Conservation (phyloP, 1,140 invertebrate species). For the Cataglyphis hispanica region DNA sequence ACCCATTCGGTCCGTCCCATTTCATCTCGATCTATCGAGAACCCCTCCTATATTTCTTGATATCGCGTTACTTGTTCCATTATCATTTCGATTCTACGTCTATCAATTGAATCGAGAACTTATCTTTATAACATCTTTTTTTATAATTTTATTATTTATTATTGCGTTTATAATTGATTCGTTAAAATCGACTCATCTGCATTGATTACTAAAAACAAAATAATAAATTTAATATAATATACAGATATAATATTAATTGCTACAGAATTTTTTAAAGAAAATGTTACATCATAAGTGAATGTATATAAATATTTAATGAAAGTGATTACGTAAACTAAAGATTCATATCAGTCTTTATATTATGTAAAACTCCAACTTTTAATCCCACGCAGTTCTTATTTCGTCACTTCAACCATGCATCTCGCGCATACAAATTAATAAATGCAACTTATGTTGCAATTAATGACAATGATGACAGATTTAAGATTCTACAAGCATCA, state of each 20-base stretch:
- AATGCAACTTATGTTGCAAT: slow-evolving; percentile 34
- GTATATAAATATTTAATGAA: neutral
- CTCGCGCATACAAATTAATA: slow-evolving; percentile 57
- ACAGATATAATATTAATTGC: neutral
- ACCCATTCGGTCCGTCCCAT: slow-evolving; percentile 76
- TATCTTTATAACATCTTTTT: neutral
- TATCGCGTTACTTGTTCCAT: slow-evolving; percentile 33
- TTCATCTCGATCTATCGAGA: slow-evolving; percentile 60
- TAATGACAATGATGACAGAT: neutral
- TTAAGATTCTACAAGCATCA: slow-evolving; percentile 33
- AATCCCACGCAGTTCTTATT: slow-evolving; percentile 45
- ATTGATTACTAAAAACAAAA: neutral
- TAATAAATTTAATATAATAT: neutral
- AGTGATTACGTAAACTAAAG: neutral
- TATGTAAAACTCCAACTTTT: slow-evolving; percentile 14
- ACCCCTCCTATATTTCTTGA: neutral
- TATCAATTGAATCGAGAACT: neutral
- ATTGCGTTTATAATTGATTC: neutral
- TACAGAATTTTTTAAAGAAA: neutral
- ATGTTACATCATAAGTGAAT: neutral
- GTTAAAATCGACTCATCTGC: neutral
- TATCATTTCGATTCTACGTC: neutral
- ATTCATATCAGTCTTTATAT: slow-evolving; percentile 11
- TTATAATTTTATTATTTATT: too few species aligned
- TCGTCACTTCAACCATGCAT: slow-evolving; percentile 35